phyloP scores from a whole-genome alignment of 2,888 invertebrate genomes.

The Ochropacha duplaris region DNA sequence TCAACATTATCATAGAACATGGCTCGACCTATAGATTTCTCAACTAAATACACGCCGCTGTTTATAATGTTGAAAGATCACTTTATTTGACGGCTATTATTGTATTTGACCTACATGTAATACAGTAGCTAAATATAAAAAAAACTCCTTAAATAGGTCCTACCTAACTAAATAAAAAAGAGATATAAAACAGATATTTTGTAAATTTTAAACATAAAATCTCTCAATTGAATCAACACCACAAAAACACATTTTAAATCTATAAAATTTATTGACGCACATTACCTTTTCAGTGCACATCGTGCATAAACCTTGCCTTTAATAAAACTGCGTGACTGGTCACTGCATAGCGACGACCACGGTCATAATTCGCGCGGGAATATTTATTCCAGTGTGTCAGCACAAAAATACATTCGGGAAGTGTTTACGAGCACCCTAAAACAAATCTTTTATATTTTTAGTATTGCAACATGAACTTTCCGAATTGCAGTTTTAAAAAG shows the following conservation, averaged over 20 bases:
- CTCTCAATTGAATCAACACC: not conserved
- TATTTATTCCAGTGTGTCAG: constrained; percentile 38
- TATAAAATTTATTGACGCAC: not conserved
- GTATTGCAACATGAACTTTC: constrained; percentile 10
- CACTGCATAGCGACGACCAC: constrained; percentile 5
- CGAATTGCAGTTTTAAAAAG: not conserved
- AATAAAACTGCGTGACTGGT: not conserved
- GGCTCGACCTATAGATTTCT: not conserved
- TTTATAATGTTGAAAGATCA: too few relatives aligned
- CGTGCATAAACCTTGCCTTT: not conserved
- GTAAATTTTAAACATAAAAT: too few relatives aligned
- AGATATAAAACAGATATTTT: too few relatives aligned
- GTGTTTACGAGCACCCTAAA: constrained; percentile 29
- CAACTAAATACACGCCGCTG: not conserved
- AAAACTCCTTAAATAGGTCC: too few relatives aligned
- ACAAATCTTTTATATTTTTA: constrained; percentile 28
- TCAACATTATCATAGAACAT: constrained; percentile 1
- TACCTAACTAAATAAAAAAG: too few relatives aligned
- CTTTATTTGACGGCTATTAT: too few relatives aligned
- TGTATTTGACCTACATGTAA: too few relatives aligned
- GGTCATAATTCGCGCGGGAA: constrained; percentile 40
- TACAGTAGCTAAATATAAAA: too few relatives aligned
- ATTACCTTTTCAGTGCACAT: not conserved
- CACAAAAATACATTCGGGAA: constrained; percentile 41
- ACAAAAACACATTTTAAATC: not conserved